Conservation (phyloP, 1,140 invertebrate genomes). For the Drosophila persimilis region DNA sequence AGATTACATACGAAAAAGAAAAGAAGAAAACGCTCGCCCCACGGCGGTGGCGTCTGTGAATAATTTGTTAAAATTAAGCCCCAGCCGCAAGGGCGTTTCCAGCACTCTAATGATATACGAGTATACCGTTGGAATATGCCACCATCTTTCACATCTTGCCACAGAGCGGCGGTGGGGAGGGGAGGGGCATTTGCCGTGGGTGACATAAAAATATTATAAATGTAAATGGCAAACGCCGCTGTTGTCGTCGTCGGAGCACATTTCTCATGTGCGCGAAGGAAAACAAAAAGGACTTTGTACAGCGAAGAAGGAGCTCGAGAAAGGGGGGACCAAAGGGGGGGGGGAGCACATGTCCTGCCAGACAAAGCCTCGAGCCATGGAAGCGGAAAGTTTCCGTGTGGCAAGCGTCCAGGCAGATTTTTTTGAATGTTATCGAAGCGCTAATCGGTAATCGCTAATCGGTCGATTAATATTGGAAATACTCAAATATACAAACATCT, state of each 20-base stretch:
- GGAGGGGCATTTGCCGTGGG: not conserved
- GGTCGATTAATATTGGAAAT: no score
- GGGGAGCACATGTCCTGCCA: no score
- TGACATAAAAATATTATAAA: slow-evolving; percentile 59
- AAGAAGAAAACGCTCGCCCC: slow-evolving; percentile 42
- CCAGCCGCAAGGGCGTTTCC: slow-evolving; percentile 38
- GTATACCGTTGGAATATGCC: no score
- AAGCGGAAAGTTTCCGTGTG: no score
- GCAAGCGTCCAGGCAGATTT: no score
- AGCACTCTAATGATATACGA: slow-evolving; percentile 51
- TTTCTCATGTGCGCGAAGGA: slow-evolving; percentile 54
- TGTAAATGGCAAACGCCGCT: slow-evolving; percentile 48
- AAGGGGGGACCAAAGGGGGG: no score
- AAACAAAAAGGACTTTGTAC: slow-evolving; percentile 37
- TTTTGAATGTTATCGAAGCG: no score
- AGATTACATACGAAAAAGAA: slow-evolving; percentile 14
- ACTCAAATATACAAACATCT: no score
- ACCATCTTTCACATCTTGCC: slow-evolving; percentile 12
- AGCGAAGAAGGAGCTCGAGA: slow-evolving; percentile 1
- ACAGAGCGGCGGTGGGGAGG: not conserved
- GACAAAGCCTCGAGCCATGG: no score
- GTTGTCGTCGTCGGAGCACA: slow-evolving; percentile 37
- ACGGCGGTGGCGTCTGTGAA: slow-evolving; percentile 58
- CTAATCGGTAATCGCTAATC: no score
- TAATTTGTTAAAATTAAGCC: slow-evolving; percentile 73